Base-by-base conservation (phyloP, 2,888 invertebrate species). In the Scaptomyza caliginosa region DNA sequence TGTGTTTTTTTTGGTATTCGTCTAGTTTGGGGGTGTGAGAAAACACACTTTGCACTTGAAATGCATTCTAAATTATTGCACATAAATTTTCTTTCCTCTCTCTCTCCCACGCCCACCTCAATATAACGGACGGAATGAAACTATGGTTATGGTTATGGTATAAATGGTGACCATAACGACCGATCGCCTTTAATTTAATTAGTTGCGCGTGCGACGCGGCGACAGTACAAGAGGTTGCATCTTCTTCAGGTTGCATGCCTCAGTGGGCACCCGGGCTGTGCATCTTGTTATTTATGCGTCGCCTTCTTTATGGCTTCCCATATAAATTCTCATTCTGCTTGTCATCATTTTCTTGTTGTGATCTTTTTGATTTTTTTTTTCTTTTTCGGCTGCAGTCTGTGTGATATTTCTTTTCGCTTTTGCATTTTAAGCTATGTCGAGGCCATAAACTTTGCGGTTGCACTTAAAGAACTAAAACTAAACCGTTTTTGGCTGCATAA, bases 101-200 rank as follows among this genome's bases (percentile, higher is more conserved):
- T 26, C 8, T 28, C n/a, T 30, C 4, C 13, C 38, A 38, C 56
- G 54, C 65, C 72, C 67, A 71, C 73, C 62, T 62, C 11, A 2
- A 42, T 49, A 67, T 69, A 73, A 69, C 62, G 63, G 55, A 28
- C 48, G 39, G 45, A 38, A 34, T n/a, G n/a, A 54, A 66, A 59
- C 51, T 55, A 68, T 60, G 43, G 32, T 50, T 7, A 23, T 48
- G 38, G 28, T 49, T 10, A 19, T 48, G 40, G 56, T 71, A 17
- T 56, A 19, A 67, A 56, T 43, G 40, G 43, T 39, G 39, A 32
- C 48, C 46, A 46, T 46, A 50, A 51, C 60, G 62, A 19, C 43
- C 69, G 86, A 81, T 75, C 67, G 86, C 63, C 67, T 84, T 83
- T 89, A 86, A 86, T 83, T 88, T 86, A 88, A 88, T 86, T 88